Evolutionary conservation across 2,888 invertebrate genomes (phyloP).

Genomic region (Amphipoea lucens): DNA sequence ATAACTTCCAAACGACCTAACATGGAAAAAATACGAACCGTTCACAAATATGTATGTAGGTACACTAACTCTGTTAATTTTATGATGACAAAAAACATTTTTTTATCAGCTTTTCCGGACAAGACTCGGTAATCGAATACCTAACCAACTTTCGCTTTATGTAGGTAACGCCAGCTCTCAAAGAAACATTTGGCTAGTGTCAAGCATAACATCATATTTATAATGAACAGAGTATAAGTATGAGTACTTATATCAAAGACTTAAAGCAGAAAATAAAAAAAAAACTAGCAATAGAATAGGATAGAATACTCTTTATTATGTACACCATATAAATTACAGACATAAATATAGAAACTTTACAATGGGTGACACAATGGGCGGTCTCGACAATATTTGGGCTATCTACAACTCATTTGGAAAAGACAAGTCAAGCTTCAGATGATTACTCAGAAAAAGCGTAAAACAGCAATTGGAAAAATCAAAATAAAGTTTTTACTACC

Average conservation of each 20-base stretch:
- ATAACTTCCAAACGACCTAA: constrained; percentile 26
- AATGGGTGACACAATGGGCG: too few relatives aligned
- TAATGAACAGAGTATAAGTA: neutral
- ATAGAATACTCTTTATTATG: too few relatives aligned
- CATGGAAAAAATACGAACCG: constrained; percentile 25
- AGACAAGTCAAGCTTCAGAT: constrained; percentile 18
- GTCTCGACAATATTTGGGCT: neutral
- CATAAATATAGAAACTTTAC: too few relatives aligned
- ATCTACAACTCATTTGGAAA: constrained; percentile 24
- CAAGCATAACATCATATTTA: neutral
- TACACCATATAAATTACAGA: too few relatives aligned
- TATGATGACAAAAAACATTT: neutral
- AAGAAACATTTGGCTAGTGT: neutral
- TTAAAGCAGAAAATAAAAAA: neutral
- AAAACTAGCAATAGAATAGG: neutral
- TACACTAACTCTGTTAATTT: neutral
- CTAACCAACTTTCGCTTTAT: neutral
- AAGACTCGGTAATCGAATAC: neutral
- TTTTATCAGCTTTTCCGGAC: neutral
- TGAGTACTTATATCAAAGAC: neutral
- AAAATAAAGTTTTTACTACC: constrained; percentile 50
- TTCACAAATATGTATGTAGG: neutral
- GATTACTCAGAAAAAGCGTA: constrained; percentile 34
- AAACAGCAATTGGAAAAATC: constrained; percentile 36
- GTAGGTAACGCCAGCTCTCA: neutral